Percentiles rank a stretch among this genome's conserved stretches.
phyloP scores from a whole-genome alignment of 2,888 invertebrate species.

The Drosophila limbata region DNA sequence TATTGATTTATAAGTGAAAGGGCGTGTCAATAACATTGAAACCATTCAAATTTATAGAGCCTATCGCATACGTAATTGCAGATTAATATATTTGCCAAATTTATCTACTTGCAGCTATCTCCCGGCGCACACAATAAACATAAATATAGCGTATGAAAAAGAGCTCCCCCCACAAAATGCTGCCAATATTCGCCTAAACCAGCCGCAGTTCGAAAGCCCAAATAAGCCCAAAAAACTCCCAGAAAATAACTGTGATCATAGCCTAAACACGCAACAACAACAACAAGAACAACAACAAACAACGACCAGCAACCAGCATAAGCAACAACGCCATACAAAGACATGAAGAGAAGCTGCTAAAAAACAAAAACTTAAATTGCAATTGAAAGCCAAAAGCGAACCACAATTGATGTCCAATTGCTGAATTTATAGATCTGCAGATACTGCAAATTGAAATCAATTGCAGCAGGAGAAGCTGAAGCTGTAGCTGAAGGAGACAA shows the following conservation, averaged over 20 bases:
- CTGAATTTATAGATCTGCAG: slow-evolving; percentile 60
- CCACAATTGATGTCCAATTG: slow-evolving; percentile 50
- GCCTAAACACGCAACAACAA: slow-evolving; percentile 57
- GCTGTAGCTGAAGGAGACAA: background rate
- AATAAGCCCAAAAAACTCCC: slow-evolving; percentile 44
- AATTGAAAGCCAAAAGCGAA: slow-evolving; percentile 33
- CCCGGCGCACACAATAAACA: slow-evolving; percentile 4
- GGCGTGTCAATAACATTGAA: slow-evolving; percentile 31
- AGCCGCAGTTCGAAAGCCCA: slow-evolving; percentile 48
- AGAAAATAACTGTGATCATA: slow-evolving; percentile 77
- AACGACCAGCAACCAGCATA: slow-evolving; percentile 51
- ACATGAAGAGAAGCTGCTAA: slow-evolving; percentile 17
- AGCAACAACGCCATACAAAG: slow-evolving; percentile 33
- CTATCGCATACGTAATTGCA: slow-evolving; percentile 26
- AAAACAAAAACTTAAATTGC: background rate
- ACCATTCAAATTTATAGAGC: slow-evolving; percentile 27
- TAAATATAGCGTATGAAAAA: slow-evolving; percentile 41
- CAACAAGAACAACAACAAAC: slow-evolving; percentile 27
- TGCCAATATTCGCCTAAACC: slow-evolving; percentile 69
- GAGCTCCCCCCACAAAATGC: slow-evolving; percentile 61
- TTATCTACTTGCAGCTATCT: slow-evolving; percentile 48
- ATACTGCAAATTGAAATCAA: slow-evolving; percentile 64
- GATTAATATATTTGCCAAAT: slow-evolving; percentile 43
- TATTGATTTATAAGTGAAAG: slow-evolving; percentile 52
- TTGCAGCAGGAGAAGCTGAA: slow-evolving; percentile 38